Base-by-base conservation (phyloP, 2,888 invertebrate genomes). In the Aspidiotus rigidus region DNA sequence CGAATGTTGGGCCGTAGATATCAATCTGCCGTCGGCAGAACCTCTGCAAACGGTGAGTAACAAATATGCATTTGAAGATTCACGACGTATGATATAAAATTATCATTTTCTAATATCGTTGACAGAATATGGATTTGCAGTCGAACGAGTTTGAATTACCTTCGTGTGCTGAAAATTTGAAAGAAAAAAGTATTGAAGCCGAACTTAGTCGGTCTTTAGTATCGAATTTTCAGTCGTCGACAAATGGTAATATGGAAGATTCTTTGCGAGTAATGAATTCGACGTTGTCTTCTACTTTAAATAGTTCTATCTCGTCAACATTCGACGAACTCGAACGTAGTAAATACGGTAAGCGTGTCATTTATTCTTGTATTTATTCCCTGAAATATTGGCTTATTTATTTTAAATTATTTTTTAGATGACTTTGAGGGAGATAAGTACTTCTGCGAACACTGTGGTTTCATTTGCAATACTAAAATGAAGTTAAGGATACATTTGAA, bases 391-490 rank as follows among this genome's bases (percentile, higher is more conserved):
- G 16, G 3, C 7, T 57, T 57, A 11, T 15, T 15, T 57, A 57
- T 57, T 16, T 57, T 57, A 28, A 13, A 39, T 44, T 62, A 44
- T 49, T 57, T 44, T 42, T n/a, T 7, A 66, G 66, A 66, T 13
- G 66, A 66, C 15, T 57, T 66, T 1, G 57, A 56, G 13, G 17
- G 15, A 11, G 56, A 66, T 28, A 59, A 66, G 44, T 66, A 55
- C 13, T 66, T 57, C n/a, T 66, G 66, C 28, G 66, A 66, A 44
- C 66, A 66, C 42, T 66, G 66, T 17, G 66, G 66, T n/a, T 42
- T 56, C 17, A 66, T 59, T 8, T 66, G 55, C 28, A 42, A 57
- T 49, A 57, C 66, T 7, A 66, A 66, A 55, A 28, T 66, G 59
- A 66, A 66, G 28, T 28, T 66, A 7, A 66, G 57, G n/a, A 66